Evolutionary conservation across 2,888 invertebrate species (phyloP).

Genomic region (Strigamia crassipes): DNA sequence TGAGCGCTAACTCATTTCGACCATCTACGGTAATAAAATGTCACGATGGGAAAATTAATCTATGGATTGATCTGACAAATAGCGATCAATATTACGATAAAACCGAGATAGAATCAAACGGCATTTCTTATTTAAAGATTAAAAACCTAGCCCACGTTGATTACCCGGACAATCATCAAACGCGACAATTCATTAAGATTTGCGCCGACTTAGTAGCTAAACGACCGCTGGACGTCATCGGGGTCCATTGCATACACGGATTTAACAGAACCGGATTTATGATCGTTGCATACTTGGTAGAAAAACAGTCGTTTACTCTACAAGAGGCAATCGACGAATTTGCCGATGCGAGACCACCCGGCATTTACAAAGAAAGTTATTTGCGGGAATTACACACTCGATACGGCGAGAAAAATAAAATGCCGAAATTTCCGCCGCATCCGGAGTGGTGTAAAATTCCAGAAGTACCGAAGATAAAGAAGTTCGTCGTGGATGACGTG

Average conservation of each 20-base stretch:
- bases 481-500: too few species aligned
- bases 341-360: slow-evolving; percentile 78
- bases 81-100: background rate
- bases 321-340: slow-evolving; percentile 82
- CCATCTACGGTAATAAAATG: background rate
- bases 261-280: too few species aligned
- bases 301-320: slow-evolving; percentile 77
- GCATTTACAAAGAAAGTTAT: slow-evolving; percentile 97
- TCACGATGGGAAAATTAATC: background rate
- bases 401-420: slow-evolving; percentile 64
- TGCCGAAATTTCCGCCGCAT: too few species aligned
- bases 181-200: slow-evolving; percentile 77
- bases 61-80: background rate
- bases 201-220: slow-evolving; percentile 78
- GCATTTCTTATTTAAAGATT: background rate
- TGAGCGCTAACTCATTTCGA: background rate
- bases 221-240: slow-evolving; percentile 73
- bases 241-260: slow-evolving; percentile 95
- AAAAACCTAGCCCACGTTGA: slow-evolving; percentile 76
- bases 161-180: slow-evolving; percentile 84
- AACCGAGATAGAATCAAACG: background rate
- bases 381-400: slow-evolving; percentile 80
- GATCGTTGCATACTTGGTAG: slow-evolving; percentile 87
- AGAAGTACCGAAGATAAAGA: too few species aligned
- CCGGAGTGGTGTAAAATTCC: too few species aligned